Conservation (phyloP, 2,888 invertebrate species). For the Amphipyra tragopoginis region DNA sequence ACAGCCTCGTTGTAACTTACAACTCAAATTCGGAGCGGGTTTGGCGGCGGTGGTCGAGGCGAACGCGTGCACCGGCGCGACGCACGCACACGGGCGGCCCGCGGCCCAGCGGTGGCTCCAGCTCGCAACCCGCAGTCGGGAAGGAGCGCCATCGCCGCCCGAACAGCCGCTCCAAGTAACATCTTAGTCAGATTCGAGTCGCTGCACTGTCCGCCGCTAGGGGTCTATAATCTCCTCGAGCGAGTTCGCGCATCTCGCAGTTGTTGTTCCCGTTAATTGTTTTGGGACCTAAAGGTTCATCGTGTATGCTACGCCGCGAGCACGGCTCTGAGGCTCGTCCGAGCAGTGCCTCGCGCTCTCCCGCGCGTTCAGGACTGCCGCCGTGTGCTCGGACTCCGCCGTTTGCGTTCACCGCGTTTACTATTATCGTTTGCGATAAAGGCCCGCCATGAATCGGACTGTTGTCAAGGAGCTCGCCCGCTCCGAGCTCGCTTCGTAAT, state of each 20-base stretch:
- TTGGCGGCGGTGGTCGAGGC: slow-evolving; percentile 85
- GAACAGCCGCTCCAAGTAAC: slow-evolving; percentile 93
- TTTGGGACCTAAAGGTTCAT: slow-evolving; percentile 89
- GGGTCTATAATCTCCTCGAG: slow-evolving; percentile 86
- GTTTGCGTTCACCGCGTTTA: slow-evolving; percentile 89
- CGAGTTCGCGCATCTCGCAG: slow-evolving; percentile 94
- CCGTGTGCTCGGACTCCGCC: slow-evolving; percentile 90
- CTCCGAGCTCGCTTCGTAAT: slow-evolving; percentile 92
- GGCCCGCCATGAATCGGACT: slow-evolving; percentile 87
- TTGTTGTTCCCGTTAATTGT: slow-evolving; percentile 94
- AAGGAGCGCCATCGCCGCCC: slow-evolving; percentile 90
- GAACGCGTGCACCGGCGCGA: slow-evolving; percentile 76
- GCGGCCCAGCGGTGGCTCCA: slow-evolving; percentile 73
- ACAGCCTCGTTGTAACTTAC: slow-evolving; percentile 63
- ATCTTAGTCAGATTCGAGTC: slow-evolving; percentile 93
- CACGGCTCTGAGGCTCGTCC: slow-evolving; percentile 86
- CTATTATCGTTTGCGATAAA: slow-evolving; percentile 84
- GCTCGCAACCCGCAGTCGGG: slow-evolving; percentile 82
- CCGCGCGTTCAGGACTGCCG: slow-evolving; percentile 88
- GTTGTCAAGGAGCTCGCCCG: slow-evolving; percentile 84
- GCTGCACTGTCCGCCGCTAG: slow-evolving; percentile 88
- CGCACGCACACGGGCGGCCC: slow-evolving; percentile 71
- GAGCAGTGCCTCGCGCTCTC: slow-evolving; percentile 90
- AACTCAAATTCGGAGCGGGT: slow-evolving; percentile 88
- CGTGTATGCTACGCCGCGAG: slow-evolving; percentile 82